Conservation (phyloP, 2,888 invertebrate species). For the Phymatocera aterrima region DNA sequence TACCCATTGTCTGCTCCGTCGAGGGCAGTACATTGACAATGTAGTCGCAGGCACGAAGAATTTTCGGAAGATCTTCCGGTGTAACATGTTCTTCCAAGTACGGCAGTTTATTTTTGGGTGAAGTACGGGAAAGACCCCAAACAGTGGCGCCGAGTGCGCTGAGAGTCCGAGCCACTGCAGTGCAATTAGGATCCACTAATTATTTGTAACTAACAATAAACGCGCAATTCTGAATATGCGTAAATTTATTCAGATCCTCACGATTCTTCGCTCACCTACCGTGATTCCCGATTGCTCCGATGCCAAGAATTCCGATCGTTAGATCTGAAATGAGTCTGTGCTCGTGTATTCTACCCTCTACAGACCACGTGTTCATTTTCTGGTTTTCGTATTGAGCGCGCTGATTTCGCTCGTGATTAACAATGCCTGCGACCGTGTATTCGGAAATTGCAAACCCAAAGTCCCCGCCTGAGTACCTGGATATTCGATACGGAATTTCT, state of each 20-base stretch:
- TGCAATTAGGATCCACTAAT: constrained; percentile 14
- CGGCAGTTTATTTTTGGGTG: constrained; percentile 51
- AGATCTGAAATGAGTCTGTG: constrained; percentile 74
- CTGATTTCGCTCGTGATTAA: constrained; percentile 75
- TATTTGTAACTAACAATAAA: background rate
- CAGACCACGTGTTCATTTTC: constrained; percentile 65
- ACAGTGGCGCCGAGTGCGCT: constrained; percentile 74
- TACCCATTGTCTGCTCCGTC: constrained; percentile 74
- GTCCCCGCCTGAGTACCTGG: constrained; percentile 73
- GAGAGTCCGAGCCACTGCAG: constrained; percentile 74
- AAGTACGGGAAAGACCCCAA: constrained; percentile 69
- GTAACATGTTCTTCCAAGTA: constrained; percentile 66
- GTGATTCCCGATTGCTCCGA: constrained; percentile 76
- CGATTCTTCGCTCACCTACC: constrained; percentile 65
- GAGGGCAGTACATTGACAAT: constrained; percentile 77
- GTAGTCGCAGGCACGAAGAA: constrained; percentile 77
- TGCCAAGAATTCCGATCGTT: constrained; percentile 77
- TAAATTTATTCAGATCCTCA: constrained; percentile 2
- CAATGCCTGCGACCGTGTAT: constrained; percentile 75
- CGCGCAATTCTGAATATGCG: too few relatives aligned
- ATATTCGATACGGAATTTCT: constrained; percentile 65
- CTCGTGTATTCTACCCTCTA: constrained; percentile 66
- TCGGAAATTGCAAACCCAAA: constrained; percentile 76
- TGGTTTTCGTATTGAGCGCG: constrained; percentile 71
- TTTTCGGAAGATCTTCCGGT: constrained; percentile 63